These are phyloP conservation scores for Andrena dorsata DNA, from an alignment of 2,888 invertebrate species.

Conservation along the genomic window DNA sequence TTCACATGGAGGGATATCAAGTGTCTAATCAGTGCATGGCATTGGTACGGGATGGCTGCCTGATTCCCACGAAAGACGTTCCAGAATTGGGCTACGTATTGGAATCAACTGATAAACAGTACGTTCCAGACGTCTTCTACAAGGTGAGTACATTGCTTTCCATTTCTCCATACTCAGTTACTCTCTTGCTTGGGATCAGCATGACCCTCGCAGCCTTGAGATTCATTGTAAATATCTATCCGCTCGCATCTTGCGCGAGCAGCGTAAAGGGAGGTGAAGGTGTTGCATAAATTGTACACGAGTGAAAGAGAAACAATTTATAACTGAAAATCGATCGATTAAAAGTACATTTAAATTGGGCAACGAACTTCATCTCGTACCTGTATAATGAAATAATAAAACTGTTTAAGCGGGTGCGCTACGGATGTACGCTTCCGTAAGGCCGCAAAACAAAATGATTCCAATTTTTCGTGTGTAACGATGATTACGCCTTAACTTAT, in stretches of 20 bases:
- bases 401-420: constrained; percentile 64
- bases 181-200: constrained; percentile 25
- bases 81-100: constrained; percentile 98
- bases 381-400: constrained; percentile 74
- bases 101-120: constrained; percentile 96
- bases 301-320: constrained; percentile 80
- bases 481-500: constrained; percentile 65
- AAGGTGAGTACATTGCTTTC: constrained; percentile 89
- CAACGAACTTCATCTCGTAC: constrained; percentile 72
- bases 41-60: constrained; percentile 95
- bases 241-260: not conserved
- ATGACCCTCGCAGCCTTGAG: not conserved
- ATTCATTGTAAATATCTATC: not conserved
- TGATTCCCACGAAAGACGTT: constrained; percentile 98
- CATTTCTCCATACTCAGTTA: not conserved
- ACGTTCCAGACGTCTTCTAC: constrained; percentile 99
- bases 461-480: constrained; percentile 60
- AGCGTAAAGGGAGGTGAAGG: constrained; percentile 36
- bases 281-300: constrained; percentile 40
- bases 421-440: constrained; percentile 61
- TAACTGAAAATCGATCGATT: constrained; percentile 81
- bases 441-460: constrained; percentile 59
- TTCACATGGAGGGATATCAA: constrained; percentile 99
- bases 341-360: constrained; percentile 80
- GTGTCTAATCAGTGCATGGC: constrained; percentile 99